Evolutionary conservation across 1,140 invertebrate species (phyloP).

Genomic region (Leguminivora glycinivorella): DNA sequence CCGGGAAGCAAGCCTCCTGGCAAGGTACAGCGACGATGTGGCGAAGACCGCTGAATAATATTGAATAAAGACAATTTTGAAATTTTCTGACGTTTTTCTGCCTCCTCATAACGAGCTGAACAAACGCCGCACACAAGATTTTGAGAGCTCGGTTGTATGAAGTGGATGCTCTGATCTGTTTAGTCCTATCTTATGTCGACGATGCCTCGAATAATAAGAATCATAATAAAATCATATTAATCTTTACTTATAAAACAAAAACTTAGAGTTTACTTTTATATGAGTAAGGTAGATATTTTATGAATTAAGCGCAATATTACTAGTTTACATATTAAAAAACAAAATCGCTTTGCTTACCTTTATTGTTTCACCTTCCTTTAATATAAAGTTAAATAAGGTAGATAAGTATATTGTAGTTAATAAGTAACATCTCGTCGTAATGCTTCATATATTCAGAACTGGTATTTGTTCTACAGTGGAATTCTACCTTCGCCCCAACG

Average conservation of each 20-base stretch:
- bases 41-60: too few relatives aligned
- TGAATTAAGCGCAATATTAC: neutral
- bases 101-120: too few relatives aligned
- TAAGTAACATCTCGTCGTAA: neutral
- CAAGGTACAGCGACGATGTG: too few relatives aligned
- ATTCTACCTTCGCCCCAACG: conserved; percentile 67
- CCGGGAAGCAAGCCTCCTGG: too few relatives aligned
- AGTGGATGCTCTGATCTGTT: neutral
- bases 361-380: conserved; percentile 14
- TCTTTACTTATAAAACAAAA: neutral
- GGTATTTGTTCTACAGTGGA: conserved; percentile 56
- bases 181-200: neutral
- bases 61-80: too few relatives aligned
- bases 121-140: neutral
- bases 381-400: conserved; percentile 16
- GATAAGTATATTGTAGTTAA: conserved; percentile 17
- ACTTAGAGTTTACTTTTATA: neutral
- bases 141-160: neutral
- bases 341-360: conserved; percentile 13
- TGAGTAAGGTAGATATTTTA: neutral
- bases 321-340: conserved; percentile 10
- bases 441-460: neutral
- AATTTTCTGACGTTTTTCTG: too few relatives aligned
- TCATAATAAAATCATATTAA: neutral
- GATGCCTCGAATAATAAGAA: conserved; percentile 5